Evolutionary conservation across 1,140 invertebrate species (phyloP), one percentile per base, ranked within the genome.

Genomic region (Sycophila sp.): DNA sequence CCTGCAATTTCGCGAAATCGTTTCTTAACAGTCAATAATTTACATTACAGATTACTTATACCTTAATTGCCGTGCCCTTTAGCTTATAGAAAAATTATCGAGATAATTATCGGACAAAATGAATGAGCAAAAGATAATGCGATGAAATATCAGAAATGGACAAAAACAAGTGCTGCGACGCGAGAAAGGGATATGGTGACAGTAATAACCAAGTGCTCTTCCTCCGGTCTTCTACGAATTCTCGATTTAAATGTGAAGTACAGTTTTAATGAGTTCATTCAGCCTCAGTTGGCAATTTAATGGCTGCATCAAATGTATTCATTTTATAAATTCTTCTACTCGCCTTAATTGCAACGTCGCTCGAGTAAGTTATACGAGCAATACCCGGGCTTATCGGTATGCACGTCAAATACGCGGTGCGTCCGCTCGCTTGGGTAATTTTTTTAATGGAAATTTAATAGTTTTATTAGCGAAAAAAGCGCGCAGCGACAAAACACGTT

Each of bases 381-480:
- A 38, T 19, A 24, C 15, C 22, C 17, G n/a, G 26, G 19, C n/a
- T 19, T 3, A 68, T 60, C 56, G 13, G 17, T n/a, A n/a, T n/a
- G 6, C 8, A 56, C 55, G 36, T 45, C 64, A 55, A 66, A 66
- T 66, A 56, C 36, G n/a, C 19, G 26, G 45, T 66, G n/a, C 32
- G 34, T 2, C 26, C 42, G 17, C n/a, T 58, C 45, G 26, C 17
- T 26, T 2, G 34, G 42, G 15, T 55, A 45, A 67, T 58, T 67
- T 67, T n/a, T 45, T 56, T 56, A 67, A 67, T 58, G 24, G 38
- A 42, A 67, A 34, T 47, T 65, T 30, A 40, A 59, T 59, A 59
- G 34, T 59, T 59, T 40, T 59, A 59, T 59, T 59, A 59, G n/a
- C 55, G 17, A 26, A 30, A 30, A 53, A 53, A 53, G 49, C 4